phyloP scores from a whole-genome alignment of 2,113 vertebrate genomes.

The Coptodon bakossiorum region DNA sequence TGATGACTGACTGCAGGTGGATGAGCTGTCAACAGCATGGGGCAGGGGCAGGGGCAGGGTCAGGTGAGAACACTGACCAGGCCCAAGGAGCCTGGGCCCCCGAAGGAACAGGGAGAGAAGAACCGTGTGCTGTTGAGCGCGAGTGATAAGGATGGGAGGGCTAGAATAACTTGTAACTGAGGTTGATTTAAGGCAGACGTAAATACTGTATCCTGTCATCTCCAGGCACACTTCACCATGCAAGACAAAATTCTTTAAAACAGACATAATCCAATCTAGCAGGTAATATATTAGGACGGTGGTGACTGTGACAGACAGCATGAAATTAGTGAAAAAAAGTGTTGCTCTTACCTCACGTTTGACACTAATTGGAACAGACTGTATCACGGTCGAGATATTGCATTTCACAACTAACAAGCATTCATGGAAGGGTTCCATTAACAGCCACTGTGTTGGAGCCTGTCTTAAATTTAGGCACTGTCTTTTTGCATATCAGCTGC shows the following conservation, averaged over 20 bases:
- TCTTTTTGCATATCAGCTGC: not conserved
- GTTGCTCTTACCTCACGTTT: not conserved
- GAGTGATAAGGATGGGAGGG: slow-evolving; percentile 15
- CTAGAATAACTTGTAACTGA: slow-evolving; percentile 11
- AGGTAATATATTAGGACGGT: not conserved
- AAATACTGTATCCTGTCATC: slow-evolving; percentile 42
- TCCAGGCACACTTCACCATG: not conserved
- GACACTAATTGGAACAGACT: not conserved
- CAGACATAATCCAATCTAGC: not conserved
- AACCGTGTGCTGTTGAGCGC: not conserved
- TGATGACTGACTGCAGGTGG: slow-evolving; percentile 45
- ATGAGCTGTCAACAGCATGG: slow-evolving; percentile 31
- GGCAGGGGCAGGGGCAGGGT: not conserved
- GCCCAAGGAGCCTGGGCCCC: not conserved
- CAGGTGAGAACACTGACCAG: slow-evolving; percentile 45
- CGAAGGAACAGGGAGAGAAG: not conserved
- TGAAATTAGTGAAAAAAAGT: not conserved
- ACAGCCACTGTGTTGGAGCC: not conserved
- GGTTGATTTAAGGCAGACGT: slow-evolving; percentile 23
- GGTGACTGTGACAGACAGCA: not conserved
- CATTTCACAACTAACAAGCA: not conserved
- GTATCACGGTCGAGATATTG: not conserved
- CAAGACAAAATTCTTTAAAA: slow-evolving; percentile 9
- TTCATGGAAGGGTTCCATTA: not conserved
- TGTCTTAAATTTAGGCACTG: not conserved